Evolutionary conservation across 2,113 vertebrate species (phyloP).

Genomic region (Etheostoma spectabile): DNA sequence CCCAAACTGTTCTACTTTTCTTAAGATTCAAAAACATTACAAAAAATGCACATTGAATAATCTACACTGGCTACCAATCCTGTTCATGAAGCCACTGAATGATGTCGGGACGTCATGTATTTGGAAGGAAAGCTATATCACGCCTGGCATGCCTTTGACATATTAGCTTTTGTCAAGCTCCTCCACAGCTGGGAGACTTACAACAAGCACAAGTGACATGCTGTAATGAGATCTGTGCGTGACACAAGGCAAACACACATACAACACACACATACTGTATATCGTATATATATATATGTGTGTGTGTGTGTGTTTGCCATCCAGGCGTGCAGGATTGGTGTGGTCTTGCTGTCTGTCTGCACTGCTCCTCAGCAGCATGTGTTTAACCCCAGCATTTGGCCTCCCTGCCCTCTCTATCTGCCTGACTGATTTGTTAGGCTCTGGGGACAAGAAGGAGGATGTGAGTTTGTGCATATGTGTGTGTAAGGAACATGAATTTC

Average conservation of each 20-base stretch:
- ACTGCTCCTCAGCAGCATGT: slow-evolving; percentile 68
- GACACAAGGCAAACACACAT: slow-evolving; percentile 48
- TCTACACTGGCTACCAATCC: slow-evolving; percentile 37
- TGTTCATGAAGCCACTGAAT: slow-evolving; percentile 44
- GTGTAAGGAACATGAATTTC: slow-evolving; percentile 2
- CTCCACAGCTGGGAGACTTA: slow-evolving; percentile 68
- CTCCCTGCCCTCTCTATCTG: slow-evolving; percentile 77
- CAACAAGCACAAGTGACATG: slow-evolving; percentile 67
- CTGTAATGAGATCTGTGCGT: slow-evolving; percentile 73
- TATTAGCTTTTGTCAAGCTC: slow-evolving; percentile 67
- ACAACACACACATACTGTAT: slow-evolving; percentile 49
- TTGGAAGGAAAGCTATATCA: slow-evolving; percentile 52
- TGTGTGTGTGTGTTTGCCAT: slow-evolving; percentile 3
- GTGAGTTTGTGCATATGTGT: slow-evolving; percentile 35
- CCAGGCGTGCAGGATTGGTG: slow-evolving; percentile 49
- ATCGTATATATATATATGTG: not conserved
- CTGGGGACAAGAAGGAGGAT: slow-evolving; percentile 61
- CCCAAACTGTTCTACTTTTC: slow-evolving; percentile 16
- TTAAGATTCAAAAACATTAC: not conserved
- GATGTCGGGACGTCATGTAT: slow-evolving; percentile 49
- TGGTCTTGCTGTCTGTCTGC: slow-evolving; percentile 59
- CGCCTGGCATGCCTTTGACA: slow-evolving; percentile 60
- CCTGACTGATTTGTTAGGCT: slow-evolving; percentile 81
- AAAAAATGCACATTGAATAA: slow-evolving; percentile 38
- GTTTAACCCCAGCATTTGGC: slow-evolving; percentile 80